Evolutionary conservation across 2,888 invertebrate species (phyloP).

Genomic region (Acrobeloides nanus): DNA sequence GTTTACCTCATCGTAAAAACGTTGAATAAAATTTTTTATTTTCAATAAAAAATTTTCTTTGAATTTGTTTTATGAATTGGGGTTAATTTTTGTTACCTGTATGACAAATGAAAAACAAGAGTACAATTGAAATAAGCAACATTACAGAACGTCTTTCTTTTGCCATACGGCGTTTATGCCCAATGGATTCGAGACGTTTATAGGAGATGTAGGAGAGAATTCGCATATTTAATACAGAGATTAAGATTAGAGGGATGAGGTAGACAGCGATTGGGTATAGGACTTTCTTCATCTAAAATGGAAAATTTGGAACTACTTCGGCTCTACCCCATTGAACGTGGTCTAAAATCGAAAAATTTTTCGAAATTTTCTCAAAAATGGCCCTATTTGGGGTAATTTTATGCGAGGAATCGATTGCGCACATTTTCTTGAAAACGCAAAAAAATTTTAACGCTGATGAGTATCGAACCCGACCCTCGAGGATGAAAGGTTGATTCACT

Average conservation of each 20-base stretch:
- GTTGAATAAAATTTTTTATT: not conserved
- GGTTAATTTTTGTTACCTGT: conserved; percentile 29
- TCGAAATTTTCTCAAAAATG: too few species aligned
- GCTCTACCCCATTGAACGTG: too few species aligned
- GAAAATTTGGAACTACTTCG: too few species aligned
- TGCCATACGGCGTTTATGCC: conserved; percentile 28
- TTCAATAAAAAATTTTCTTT: conserved; percentile 3
- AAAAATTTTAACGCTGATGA: conserved; percentile 2
- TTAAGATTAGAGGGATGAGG: conserved; percentile 40
- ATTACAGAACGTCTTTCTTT: conserved; percentile 42
- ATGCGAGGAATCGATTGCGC: too few species aligned
- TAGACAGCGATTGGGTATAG: conserved; percentile 47
- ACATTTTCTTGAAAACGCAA: conserved; percentile 6
- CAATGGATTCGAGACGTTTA: conserved; percentile 16
- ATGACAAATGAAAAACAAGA: conserved; percentile 49
- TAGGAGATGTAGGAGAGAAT: conserved; percentile 30
- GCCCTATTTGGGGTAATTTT: too few species aligned
- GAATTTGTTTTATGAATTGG: not conserved
- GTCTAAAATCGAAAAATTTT: too few species aligned
- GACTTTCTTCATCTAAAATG: conserved; percentile 40
- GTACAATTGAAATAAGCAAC: conserved; percentile 47
- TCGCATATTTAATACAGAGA: conserved; percentile 45
- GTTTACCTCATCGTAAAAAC: too few species aligned
- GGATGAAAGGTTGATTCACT: conserved; percentile 1
- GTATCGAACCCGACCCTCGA: not conserved